Conservation (phyloP, 2,888 invertebrate species). For the Andrena praecox region DNA sequence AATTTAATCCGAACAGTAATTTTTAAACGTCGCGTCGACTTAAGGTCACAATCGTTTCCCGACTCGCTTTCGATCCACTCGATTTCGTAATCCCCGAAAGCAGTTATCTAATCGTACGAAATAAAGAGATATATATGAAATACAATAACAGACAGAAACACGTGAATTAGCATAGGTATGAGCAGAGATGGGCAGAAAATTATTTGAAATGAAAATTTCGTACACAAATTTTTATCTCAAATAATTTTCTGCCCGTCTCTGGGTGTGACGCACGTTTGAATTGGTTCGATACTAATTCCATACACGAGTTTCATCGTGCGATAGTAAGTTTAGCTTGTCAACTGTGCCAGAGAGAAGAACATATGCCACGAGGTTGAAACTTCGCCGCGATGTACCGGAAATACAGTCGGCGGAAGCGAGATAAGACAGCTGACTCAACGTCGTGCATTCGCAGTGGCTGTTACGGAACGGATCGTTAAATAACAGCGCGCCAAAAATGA, state of each 20-base stretch:
- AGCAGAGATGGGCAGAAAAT: too few species aligned
- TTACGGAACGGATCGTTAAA: background rate
- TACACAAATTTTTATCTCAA: too few species aligned
- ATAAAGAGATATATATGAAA: background rate
- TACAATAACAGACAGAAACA: background rate
- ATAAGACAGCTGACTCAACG: background rate
- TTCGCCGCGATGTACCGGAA: background rate
- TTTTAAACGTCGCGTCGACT: background rate
- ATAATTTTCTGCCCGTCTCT: too few species aligned
- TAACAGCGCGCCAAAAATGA: background rate
- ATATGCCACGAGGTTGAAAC: constrained; percentile 16
- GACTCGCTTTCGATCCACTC: background rate
- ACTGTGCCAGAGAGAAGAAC: background rate
- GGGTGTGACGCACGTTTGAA: too few species aligned
- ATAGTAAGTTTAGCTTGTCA: constrained; percentile 6
- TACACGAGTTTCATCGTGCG: background rate
- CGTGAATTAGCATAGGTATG: background rate
- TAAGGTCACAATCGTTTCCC: background rate
- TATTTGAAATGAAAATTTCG: too few species aligned
- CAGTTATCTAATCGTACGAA: background rate
- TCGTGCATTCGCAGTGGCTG: background rate
- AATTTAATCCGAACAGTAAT: background rate
- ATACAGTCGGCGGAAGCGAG: background rate
- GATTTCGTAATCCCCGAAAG: background rate
- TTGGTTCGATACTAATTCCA: too few species aligned